These are phyloP conservation scores for Caenorhabditis becei DNA, from an alignment of 2,888 invertebrate genomes.

Conservation along the genomic window DNA sequence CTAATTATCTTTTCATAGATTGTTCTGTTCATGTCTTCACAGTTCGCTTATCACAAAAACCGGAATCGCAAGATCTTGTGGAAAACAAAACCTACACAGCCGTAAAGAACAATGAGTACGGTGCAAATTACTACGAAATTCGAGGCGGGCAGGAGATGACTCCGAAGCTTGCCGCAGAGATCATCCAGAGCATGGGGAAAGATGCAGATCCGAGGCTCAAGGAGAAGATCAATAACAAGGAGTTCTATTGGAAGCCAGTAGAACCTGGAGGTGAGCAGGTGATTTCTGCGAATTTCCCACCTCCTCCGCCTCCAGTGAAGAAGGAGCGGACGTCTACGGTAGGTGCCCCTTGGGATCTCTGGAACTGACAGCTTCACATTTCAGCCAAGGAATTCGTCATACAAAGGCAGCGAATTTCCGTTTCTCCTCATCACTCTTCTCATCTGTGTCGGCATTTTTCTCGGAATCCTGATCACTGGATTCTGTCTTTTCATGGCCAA, in stretches of 20 bases:
- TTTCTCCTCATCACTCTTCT: constrained; percentile 47
- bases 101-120: constrained; percentile 39
- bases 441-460: constrained; percentile 53
- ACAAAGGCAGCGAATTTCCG: constrained; percentile 41
- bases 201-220: constrained; percentile 54
- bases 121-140: constrained; percentile 55
- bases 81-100: constrained; percentile 46
- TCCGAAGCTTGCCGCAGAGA: constrained; percentile 48
- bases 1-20: constrained; percentile 34
- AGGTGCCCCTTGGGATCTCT: background rate
- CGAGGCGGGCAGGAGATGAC: constrained; percentile 54
- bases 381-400: constrained; percentile 13
- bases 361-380: background rate
- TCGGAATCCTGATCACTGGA: constrained; percentile 50
- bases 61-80: constrained; percentile 32
- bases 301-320: constrained; percentile 25
- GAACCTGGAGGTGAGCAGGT: constrained; percentile 15
- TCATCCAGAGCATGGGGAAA: constrained; percentile 51
- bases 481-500: constrained; percentile 40
- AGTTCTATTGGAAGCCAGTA: constrained; percentile 57
- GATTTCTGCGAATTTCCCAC: constrained; percentile 29
- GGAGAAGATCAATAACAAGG: constrained; percentile 53
- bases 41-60: constrained; percentile 54
- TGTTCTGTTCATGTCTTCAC: constrained; percentile 59
- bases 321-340: constrained; percentile 33